Evolutionary conservation across 2,888 invertebrate genomes (phyloP), one percentile per base, ranked within the genome.

Genomic region (Acleris laterana): DNA sequence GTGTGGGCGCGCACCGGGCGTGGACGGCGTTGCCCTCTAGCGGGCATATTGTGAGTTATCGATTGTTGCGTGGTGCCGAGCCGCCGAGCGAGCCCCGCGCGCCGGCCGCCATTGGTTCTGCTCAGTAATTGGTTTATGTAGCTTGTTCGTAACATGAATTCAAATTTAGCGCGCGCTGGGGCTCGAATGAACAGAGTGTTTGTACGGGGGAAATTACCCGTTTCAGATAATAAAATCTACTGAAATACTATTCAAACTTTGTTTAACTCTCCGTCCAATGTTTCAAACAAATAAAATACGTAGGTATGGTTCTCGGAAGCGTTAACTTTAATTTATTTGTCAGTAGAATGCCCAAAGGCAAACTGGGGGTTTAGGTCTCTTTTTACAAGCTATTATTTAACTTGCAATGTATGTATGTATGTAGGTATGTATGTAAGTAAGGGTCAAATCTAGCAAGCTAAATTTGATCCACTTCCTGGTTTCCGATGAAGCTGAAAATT

Each of bases 21-120:
- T 76, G 79, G 83, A 76, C 77, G 79, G 80, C 75, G 87, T 87
- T 84, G 91, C 90, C 91, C 93, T 93, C 93, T 92, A 89, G 89
- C 90, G 93, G 88, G 82, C 85, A 86, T 87, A 89, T 89, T 88
- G 87, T 84, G 90, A 93, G 87, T 89, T 93, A 93, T 93, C 90
- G 93, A 93, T 93, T 93, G 88, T 81, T 81, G 84, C 83, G 77
- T 77, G 76, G 80, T 80, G 78, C 67, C 52, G 57, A 62, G 64
- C 65, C 68, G 57, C 67, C 69, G 68, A 32, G 58, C 67, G 38
- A 38, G 38, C 38, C 38, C 38, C 32, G 49, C 71, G 72, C 77
- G 73, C 80, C 82, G 79, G 80, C 85, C 88, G 88, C 89, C 86
- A 93, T 90, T 90, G 92, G 90, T 81, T 87, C 82, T 78, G 81